A percentile compares a stretch with the other conserved stretches of the same genome.
Conservation (phyloP, 2,888 invertebrate species). For the Hydrotaea cyrtoneurina region DNA sequence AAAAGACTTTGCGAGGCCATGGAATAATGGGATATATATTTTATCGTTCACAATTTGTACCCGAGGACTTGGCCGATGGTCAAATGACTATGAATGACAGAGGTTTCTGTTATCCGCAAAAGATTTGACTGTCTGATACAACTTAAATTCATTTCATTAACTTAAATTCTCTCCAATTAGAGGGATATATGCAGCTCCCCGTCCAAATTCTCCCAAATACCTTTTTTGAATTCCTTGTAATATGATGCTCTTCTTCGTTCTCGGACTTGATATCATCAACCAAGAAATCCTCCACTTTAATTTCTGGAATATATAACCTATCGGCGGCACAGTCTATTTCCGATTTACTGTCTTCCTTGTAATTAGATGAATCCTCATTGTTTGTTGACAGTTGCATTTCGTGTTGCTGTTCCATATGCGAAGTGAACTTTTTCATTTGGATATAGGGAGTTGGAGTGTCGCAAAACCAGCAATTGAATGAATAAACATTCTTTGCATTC, state of each 20-base stretch:
- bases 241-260: constrained; percentile 22
- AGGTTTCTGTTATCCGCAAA: no score
- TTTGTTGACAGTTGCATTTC: no score
- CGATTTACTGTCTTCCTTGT: constrained; percentile 14
- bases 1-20: no score
- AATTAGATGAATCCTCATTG: background rate
- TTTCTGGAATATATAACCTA: constrained; percentile 34
- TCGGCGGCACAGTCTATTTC: background rate
- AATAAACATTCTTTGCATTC: constrained; percentile 61
- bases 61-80: no score
- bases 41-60: no score
- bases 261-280: constrained; percentile 45
- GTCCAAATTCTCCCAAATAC: no score
- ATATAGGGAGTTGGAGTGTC: constrained; percentile 63
- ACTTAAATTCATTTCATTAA: no score
- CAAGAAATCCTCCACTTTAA: constrained; percentile 50
- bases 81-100: no score
- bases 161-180: no score
- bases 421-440: constrained; percentile 67
- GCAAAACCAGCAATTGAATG: constrained; percentile 67
- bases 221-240: constrained; percentile 14
- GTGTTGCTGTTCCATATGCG: constrained; percentile 67
- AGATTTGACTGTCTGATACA: no score
- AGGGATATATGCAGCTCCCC: no score
- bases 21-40: no score